These are phyloP conservation scores for Papilio polyxenes DNA, from an alignment of 1,140 invertebrate genomes.

Conservation along the genomic window DNA sequence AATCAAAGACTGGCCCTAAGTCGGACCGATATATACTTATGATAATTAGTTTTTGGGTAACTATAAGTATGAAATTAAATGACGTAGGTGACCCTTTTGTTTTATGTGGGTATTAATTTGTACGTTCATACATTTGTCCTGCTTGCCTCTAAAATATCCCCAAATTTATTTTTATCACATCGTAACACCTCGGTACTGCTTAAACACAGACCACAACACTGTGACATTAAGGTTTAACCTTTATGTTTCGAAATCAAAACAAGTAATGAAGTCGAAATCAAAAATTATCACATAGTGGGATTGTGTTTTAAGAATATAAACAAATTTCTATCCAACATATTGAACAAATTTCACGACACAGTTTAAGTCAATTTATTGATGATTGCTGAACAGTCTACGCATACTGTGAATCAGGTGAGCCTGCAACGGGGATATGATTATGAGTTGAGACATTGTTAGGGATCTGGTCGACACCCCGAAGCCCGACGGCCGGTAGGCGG, in stretches of 20 bases:
- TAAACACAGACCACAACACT: slow-evolving; percentile 5
- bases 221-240: slow-evolving; percentile 26
- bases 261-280: slow-evolving; percentile 14
- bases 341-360: slow-evolving; percentile 9
- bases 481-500: slow-evolving; percentile 41
- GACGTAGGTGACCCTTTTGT: not conserved
- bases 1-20: not conserved
- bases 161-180: not conserved
- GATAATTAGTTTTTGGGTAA: not conserved
- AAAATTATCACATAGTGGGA: slow-evolving; percentile 23
- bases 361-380: slow-evolving; percentile 11
- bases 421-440: not conserved
- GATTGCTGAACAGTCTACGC: not conserved
- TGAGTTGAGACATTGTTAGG: slow-evolving; percentile 21
- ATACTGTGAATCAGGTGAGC: not conserved
- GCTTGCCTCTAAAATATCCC: not conserved
- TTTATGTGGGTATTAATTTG: not conserved
- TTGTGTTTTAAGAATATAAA: not conserved
- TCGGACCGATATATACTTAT: too few relatives aligned
- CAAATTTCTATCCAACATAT: not conserved
- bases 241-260: slow-evolving; percentile 25
- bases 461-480: slow-evolving; percentile 43
- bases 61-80: not conserved
- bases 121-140: not conserved
- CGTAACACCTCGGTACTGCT: not conserved